Base-by-base conservation (phyloP, 1,140 invertebrate species). In the Diuraphis noxia region DNA sequence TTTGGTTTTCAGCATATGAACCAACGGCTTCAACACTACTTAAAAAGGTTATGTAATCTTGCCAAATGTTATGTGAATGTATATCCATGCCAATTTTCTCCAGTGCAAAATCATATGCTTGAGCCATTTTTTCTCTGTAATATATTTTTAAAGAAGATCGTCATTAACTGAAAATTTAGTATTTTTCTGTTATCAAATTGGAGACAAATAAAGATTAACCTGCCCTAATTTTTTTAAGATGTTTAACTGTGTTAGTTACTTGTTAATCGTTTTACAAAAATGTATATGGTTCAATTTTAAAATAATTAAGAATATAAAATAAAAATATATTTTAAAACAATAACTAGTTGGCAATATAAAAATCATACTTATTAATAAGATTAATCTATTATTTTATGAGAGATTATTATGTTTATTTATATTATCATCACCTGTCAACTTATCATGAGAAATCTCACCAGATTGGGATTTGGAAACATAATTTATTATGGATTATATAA, bases 71-170 rank as follows among this genome's bases (percentile, higher is more conserved):
- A 94, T 98, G 99, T 0, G 98, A 98, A 94, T 98, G 97, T 92
- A 99, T 97, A 93, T 99, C 99, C 96, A 99, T 97, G 5, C 99
- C 99, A 93, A 99, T 99, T 94, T 99, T 99, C 92, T 99, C 99
- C 91, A 99, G 94, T 0, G 99, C 99, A 95, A 99, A 99, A 94
- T 99, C 99, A 94, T 99, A 99, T 0, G 99, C 99, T 94, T 99
- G 98, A 0, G 98, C 98, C 97, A 99, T 99, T 95, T 99, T 99
- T 94, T 99, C 99, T 93, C 98, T 99, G 94, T 85, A 95, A 95
- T 93, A 88, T 30, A 46, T 38, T 41, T 90, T 36, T 36, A 85
- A 92, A 41, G 56, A 40, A 90, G 52, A 36, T 72, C 8, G 23
- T 49, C 5, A 49, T 49, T 23, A 49, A 49, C 21, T 23, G 19